Base-by-base conservation (phyloP, 2,797 vertebrate genomes). In the Ataeniobius toweri region DNA sequence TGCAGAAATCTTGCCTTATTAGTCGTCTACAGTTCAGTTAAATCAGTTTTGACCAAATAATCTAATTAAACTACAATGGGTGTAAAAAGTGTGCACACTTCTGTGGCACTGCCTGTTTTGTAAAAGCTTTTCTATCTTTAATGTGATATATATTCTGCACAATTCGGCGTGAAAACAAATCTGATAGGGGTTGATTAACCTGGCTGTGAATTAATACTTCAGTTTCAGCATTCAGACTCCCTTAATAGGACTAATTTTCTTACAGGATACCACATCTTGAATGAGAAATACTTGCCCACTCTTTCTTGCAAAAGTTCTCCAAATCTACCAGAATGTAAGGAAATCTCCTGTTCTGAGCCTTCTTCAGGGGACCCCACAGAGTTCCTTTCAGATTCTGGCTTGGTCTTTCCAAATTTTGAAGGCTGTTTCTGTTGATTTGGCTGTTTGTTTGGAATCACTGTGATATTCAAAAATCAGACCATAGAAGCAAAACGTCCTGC, bases 41-140 rank as follows among this genome's bases (percentile, higher is more conserved):
- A 87, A 83, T 79, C 55, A 41, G 68, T 87, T 86, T 84, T 74
- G 80, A 83, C 79, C 85, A 90, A 80, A 85, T 59, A 78, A 87
- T 74, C 74, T 77, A 76, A 78, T 88, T 88, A 88, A 89, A 79
- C 80, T 80, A 69, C 41, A 68, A 41, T n/a, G 13, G 24, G 24
- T 58, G 58, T 59, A 59, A 59, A 28, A 59, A 28, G 58, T 69
- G 12, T 26, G 67, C 41, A 16, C 41, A 69, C n/a, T 24, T 46
- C 41, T 26, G 41, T 1, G 44, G 65, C 65, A 44, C 9, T 44
- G 65, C 39, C 65, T 68, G 39, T 22, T 68, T 51, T 18, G 14
- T 12, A 51, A 51, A 51, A 16, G 3, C 3, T 51, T 68, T 68
- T 68, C 41, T 6, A 48, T 24, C 13, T 16, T 69, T 41, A 24